Evolutionary conservation across 2,888 invertebrate species (phyloP).

Genomic region (Dolichopus griseipennis): DNA sequence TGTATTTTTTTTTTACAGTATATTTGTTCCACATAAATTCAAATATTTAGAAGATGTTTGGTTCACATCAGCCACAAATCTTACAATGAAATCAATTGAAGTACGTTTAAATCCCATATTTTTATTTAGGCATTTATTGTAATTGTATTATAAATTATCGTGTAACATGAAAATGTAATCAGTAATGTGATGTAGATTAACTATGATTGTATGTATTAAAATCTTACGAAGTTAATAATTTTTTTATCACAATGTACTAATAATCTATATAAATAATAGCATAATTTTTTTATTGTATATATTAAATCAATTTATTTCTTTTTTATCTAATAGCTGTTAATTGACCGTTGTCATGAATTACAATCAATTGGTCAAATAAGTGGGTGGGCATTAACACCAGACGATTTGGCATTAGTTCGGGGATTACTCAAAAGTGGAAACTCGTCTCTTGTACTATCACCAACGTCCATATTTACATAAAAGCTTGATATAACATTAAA

Average conservation of each 20-base stretch:
- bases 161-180: too few relatives aligned
- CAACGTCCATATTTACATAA: conserved; percentile 48
- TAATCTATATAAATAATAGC: background rate
- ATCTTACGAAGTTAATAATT: too few relatives aligned
- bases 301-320: too few relatives aligned
- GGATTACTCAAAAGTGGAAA: conserved; percentile 58
- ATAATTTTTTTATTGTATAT: background rate
- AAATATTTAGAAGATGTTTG: conserved; percentile 56
- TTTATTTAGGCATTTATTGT: too few relatives aligned
- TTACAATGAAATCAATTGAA: conserved; percentile 55
- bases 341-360: conserved; percentile 58
- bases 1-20: conserved; percentile 41
- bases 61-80: conserved; percentile 58
- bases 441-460: conserved; percentile 55
- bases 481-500: conserved; percentile 5
- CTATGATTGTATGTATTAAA: too few relatives aligned
- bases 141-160: too few relatives aligned
- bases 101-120: conserved; percentile 23
- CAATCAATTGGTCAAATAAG: conserved; percentile 57
- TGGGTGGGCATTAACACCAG: conserved; percentile 58
- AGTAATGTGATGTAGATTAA: too few relatives aligned
- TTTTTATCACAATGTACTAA: too few relatives aligned
- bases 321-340: conserved; percentile 43
- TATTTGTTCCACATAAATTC: conserved; percentile 57
- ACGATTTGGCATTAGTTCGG: conserved; percentile 58